phyloP scores from a whole-genome alignment of 1,140 invertebrate species.

The Scaptomyza pallida region DNA sequence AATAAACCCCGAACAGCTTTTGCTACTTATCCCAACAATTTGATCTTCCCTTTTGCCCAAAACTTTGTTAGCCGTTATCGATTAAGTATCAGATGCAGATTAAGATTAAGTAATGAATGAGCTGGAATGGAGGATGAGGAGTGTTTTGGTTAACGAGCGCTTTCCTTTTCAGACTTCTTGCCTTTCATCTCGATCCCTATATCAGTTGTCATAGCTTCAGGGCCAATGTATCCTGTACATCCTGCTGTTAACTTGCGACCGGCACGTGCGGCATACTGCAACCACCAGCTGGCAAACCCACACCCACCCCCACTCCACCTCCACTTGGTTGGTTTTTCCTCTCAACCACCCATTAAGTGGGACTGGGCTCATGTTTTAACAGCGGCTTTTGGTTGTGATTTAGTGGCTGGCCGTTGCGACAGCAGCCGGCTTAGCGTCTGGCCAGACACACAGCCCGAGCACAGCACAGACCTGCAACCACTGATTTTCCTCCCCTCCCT shows the following conservation, averaged over 20 bases:
- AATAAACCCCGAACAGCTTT: no score
- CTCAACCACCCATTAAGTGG: slow-evolving; percentile 58
- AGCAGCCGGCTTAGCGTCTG: slow-evolving; percentile 69
- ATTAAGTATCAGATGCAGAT: slow-evolving; percentile 23
- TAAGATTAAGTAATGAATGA: slow-evolving; percentile 28
- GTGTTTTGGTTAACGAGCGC: slow-evolving; percentile 16
- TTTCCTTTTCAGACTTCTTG: no score
- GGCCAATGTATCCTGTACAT: background rate
- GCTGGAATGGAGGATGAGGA: background rate
- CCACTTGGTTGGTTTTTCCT: slow-evolving; percentile 2
- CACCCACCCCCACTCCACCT: background rate
- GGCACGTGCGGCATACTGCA: slow-evolving; percentile 34
- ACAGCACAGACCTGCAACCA: slow-evolving; percentile 15
- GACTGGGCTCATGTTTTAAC: slow-evolving; percentile 75
- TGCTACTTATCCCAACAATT: no score
- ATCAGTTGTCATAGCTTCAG: slow-evolving; percentile 33
- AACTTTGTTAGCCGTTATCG: slow-evolving; percentile 33
- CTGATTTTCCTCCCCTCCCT: background rate
- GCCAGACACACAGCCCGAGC: slow-evolving; percentile 50
- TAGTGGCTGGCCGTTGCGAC: slow-evolving; percentile 63
- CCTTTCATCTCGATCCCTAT: no score
- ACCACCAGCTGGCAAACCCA: slow-evolving; percentile 19
- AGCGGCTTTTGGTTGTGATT: slow-evolving; percentile 82
- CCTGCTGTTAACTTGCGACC: background rate
- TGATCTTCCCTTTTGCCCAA: background rate